Percentiles rank a stretch among this genome's conserved stretches.
Evolutionary conservation across 1,140 invertebrate genomes (phyloP).

Genomic region (Ceratina calcarata): DNA sequence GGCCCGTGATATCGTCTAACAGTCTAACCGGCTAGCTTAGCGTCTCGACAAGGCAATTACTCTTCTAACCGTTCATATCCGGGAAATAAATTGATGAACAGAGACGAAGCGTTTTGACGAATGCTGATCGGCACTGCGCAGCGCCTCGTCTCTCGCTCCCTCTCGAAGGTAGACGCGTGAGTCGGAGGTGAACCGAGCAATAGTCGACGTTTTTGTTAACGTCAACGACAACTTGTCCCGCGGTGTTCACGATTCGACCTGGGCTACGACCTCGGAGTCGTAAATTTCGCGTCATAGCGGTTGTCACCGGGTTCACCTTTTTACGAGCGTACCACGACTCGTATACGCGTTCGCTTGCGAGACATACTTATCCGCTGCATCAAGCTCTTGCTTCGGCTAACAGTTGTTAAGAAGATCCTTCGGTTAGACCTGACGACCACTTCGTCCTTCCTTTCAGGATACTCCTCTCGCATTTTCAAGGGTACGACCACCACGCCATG

Average conservation of each 20-base stretch:
- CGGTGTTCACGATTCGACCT: slow-evolving; percentile 73
- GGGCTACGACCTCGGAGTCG: slow-evolving; percentile 66
- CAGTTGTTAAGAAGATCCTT: slow-evolving; percentile 59
- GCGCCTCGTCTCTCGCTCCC: slow-evolving; percentile 1
- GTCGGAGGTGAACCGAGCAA: slow-evolving; percentile 43
- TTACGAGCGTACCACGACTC: slow-evolving; percentile 67
- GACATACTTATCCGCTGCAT: slow-evolving; percentile 47
- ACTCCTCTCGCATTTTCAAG: slow-evolving; percentile 37
- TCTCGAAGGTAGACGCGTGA: slow-evolving; percentile 21
- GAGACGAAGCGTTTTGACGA: slow-evolving; percentile 24
- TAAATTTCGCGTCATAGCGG: slow-evolving; percentile 73
- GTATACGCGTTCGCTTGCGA: slow-evolving; percentile 60
- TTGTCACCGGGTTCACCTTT: slow-evolving; percentile 71
- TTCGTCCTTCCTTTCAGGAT: slow-evolving; percentile 40
- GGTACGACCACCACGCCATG: slow-evolving; percentile 12
- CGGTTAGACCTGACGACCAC: slow-evolving; percentile 30
- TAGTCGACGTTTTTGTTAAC: slow-evolving; percentile 57
- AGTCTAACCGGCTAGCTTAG: background rate
- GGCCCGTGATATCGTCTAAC: background rate
- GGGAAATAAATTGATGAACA: slow-evolving; percentile 12
- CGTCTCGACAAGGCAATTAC: background rate
- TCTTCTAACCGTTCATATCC: slow-evolving; percentile 19
- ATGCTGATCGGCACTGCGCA: slow-evolving; percentile 27
- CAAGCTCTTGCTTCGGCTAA: slow-evolving; percentile 39
- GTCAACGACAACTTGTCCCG: slow-evolving; percentile 65